These are phyloP conservation scores for Cynaeus angustus DNA, from an alignment of 2,888 invertebrate species.

Conservation along the genomic window DNA sequence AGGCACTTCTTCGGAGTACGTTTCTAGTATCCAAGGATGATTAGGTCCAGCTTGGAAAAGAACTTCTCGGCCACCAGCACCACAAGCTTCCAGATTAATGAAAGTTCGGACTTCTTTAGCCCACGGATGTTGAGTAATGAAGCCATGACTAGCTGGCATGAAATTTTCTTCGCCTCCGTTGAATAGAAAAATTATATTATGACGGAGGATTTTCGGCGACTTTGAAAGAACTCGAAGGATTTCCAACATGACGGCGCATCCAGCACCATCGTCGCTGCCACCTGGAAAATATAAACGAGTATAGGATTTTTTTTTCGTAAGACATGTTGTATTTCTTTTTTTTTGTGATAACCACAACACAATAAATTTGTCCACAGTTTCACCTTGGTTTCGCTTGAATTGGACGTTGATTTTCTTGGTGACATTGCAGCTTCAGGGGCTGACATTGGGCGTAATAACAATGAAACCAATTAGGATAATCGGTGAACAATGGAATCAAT, in stretches of 20 bases:
- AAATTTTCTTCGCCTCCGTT: conserved; percentile 96
- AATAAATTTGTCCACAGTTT: no score
- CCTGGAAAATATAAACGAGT: conserved; percentile 72
- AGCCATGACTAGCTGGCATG: conserved; percentile 91
- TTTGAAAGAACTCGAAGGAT: conserved; percentile 81
- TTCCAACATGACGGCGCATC: conserved; percentile 92
- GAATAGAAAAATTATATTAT: conserved; percentile 88
- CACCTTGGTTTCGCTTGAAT: no score
- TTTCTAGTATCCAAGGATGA: conserved; percentile 81
- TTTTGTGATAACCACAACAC: no score
- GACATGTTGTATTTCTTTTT: no score
- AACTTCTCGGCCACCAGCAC: conserved; percentile 90
- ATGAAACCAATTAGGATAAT: no score
- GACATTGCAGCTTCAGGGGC: no score
- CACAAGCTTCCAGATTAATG: conserved; percentile 91
- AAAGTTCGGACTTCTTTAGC: conserved; percentile 81
- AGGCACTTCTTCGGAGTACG: conserved; percentile 84
- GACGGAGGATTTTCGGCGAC: conserved; percentile 76
- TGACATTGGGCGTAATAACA: no score
- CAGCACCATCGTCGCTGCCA: conserved; percentile 92
- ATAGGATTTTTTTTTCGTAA: no score
- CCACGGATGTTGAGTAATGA: conserved; percentile 92
- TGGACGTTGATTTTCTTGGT: no score
- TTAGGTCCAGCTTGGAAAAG: conserved; percentile 90
- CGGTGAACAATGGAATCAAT: not conserved